Conservation (phyloP, 2,888 invertebrate genomes). For the Mythimna vitellina region DNA sequence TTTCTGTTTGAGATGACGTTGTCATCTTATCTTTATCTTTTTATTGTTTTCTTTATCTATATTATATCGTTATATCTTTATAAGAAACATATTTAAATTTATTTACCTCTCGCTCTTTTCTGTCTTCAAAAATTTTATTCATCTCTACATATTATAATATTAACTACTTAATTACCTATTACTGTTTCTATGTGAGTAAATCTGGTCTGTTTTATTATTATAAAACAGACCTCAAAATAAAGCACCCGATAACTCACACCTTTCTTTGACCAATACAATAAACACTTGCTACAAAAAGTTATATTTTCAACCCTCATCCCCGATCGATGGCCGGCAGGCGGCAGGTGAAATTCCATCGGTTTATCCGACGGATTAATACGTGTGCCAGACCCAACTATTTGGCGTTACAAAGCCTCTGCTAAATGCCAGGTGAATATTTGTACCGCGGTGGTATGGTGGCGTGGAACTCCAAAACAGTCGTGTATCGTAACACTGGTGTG, state of each 20-base stretch:
- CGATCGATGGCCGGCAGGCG: slow-evolving; percentile 48
- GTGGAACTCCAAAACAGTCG: slow-evolving; percentile 27
- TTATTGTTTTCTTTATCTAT: too few species aligned
- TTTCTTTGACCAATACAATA: slow-evolving; percentile 23
- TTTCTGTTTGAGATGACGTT: too few species aligned
- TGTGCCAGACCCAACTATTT: slow-evolving; percentile 64
- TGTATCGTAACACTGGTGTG: neutral
- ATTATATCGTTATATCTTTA: too few species aligned
- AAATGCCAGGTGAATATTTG: slow-evolving; percentile 67
- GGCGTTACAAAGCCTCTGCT: slow-evolving; percentile 65
- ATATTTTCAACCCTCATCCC: slow-evolving; percentile 54
- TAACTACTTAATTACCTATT: too few species aligned
- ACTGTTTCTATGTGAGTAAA: too few species aligned
- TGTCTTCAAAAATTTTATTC: too few species aligned
- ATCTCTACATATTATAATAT: too few species aligned
- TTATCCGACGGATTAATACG: slow-evolving; percentile 65
- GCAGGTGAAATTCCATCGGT: slow-evolving; percentile 64
- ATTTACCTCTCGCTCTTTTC: too few species aligned
- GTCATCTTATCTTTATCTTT: too few species aligned
- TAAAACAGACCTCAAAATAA: neutral
- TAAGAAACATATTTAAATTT: too few species aligned
- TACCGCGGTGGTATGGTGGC: slow-evolving; percentile 38
- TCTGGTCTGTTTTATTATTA: too few species aligned
- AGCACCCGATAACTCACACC: slow-evolving; percentile 18
- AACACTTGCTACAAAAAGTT: slow-evolving; percentile 50